These are phyloP conservation scores for Sceloporus undulatus DNA, from an alignment of 2,113 vertebrate genomes.

Conservation along the genomic window DNA sequence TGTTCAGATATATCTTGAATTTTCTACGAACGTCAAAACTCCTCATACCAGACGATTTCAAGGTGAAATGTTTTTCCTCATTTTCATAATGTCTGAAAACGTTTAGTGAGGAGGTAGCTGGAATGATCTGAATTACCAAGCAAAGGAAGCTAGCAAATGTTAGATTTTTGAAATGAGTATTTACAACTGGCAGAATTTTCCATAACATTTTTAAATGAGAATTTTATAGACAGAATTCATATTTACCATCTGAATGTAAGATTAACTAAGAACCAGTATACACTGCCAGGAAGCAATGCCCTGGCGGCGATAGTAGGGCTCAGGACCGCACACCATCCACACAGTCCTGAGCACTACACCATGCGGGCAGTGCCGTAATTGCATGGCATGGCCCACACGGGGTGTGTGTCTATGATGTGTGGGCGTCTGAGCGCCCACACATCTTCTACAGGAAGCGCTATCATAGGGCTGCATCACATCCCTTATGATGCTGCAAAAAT, in stretches of 20 bases:
- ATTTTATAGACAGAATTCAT: not conserved
- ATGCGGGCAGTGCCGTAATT: too few species aligned
- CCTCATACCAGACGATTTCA: constrained; percentile 99
- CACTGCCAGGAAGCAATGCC: too few species aligned
- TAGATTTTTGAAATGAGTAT: not conserved
- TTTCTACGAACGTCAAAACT: constrained; percentile 99
- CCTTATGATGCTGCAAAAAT: too few species aligned
- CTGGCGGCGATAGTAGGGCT: too few species aligned
- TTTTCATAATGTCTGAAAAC: not conserved
- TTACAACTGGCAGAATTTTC: not conserved
- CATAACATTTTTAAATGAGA: not conserved
- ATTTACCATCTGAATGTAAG: not conserved
- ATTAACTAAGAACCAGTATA: not conserved
- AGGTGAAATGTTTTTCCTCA: constrained; percentile 85
- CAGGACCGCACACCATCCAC: too few species aligned
- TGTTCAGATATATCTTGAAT: constrained; percentile 99
- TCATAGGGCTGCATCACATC: too few species aligned
- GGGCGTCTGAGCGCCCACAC: too few species aligned
- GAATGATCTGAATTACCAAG: not conserved
- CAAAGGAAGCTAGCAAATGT: not conserved
- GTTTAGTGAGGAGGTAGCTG: not conserved
- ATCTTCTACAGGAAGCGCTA: too few species aligned
- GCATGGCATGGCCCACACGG: too few species aligned
- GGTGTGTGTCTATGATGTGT: too few species aligned
- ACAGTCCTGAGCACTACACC: too few species aligned